Evolutionary conservation across 1,140 invertebrate species (phyloP).

Genomic region (Stratiolaelaps scimitus): DNA sequence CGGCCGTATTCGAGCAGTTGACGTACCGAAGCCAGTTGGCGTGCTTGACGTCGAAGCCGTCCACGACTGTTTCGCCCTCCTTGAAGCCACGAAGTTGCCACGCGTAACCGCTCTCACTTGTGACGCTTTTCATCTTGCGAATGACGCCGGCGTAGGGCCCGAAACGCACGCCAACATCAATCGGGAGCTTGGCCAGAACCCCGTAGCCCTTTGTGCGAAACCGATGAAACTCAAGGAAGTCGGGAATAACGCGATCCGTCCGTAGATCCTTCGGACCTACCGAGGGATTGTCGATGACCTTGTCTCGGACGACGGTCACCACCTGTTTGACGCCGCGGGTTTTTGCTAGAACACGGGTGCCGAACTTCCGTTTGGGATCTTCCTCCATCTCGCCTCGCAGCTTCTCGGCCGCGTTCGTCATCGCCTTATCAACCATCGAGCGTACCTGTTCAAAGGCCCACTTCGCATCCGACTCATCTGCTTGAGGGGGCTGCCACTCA

Average conservation of each 20-base stretch:
- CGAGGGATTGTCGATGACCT: slow-evolving; percentile 16
- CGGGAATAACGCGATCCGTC: slow-evolving; percentile 21
- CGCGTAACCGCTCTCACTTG: slow-evolving; percentile 14
- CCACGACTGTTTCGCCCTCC: slow-evolving; percentile 24
- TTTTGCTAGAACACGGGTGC: slow-evolving; percentile 1
- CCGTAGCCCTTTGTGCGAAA: slow-evolving; percentile 21
- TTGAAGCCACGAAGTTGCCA: slow-evolving; percentile 27
- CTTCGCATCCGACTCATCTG: slow-evolving; percentile 14
- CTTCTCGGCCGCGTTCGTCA: slow-evolving; percentile 25
- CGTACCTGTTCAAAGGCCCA: slow-evolving; percentile 22
- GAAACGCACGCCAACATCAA: slow-evolving; percentile 9
- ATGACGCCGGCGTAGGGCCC: slow-evolving; percentile 22
- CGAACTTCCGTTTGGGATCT: slow-evolving; percentile 25
- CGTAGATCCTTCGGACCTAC: slow-evolving; percentile 3
- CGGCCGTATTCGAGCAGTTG: slow-evolving; percentile 46
- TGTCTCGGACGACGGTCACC: slow-evolving; percentile 17
- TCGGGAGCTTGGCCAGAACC: slow-evolving; percentile 12
- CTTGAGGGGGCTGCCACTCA: slow-evolving; percentile 22
- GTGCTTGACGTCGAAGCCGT: slow-evolving; percentile 26
- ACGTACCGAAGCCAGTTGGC: slow-evolving; percentile 51
- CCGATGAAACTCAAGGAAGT: slow-evolving; percentile 25
- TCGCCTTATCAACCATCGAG: slow-evolving; percentile 12
- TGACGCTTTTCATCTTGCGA: slow-evolving; percentile 22
- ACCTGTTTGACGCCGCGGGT: slow-evolving; percentile 16
- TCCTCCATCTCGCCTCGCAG: slow-evolving; percentile 18